Percentiles rank a stretch among this genome's conserved stretches.
Conservation (phyloP, 2,113 vertebrate species). For the Psammodynastes pulverulentus region DNA sequence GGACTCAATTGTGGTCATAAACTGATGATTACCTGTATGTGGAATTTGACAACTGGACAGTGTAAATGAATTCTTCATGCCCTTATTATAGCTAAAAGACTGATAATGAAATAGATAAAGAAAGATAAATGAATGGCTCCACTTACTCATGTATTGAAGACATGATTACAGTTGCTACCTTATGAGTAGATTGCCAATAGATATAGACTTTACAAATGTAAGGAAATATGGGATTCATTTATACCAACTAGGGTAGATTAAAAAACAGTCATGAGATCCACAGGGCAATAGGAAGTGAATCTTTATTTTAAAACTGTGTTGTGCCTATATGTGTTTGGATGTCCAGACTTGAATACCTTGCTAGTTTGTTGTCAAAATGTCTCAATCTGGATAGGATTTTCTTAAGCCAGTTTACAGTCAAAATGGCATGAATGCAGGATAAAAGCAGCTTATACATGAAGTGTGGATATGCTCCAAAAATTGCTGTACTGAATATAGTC, state of each 20-base stretch:
- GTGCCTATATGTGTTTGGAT: not conserved
- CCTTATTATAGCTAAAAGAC: not conserved
- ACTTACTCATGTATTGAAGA: not conserved
- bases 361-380: not conserved
- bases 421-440: not conserved
- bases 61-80: not conserved
- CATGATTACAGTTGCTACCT: not conserved
- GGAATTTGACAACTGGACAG: not conserved
- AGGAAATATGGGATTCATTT: not conserved
- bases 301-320: not conserved
- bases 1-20: not conserved
- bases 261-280: not conserved
- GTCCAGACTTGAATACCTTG: not conserved
- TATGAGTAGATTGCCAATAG: not conserved
- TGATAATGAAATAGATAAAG: not conserved
- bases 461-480: not conserved
- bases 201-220: not conserved
- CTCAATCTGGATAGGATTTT: not conserved
- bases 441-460: not conserved
- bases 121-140: not conserved
- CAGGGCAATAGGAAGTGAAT: not conserved
- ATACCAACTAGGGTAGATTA: not conserved
- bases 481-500: not conserved
- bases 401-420: not conserved
- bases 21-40: not conserved